Percentiles rank a stretch among this genome's conserved stretches.
Conservation (phyloP, 2,113 vertebrate genomes). For the Gambusia affinis region DNA sequence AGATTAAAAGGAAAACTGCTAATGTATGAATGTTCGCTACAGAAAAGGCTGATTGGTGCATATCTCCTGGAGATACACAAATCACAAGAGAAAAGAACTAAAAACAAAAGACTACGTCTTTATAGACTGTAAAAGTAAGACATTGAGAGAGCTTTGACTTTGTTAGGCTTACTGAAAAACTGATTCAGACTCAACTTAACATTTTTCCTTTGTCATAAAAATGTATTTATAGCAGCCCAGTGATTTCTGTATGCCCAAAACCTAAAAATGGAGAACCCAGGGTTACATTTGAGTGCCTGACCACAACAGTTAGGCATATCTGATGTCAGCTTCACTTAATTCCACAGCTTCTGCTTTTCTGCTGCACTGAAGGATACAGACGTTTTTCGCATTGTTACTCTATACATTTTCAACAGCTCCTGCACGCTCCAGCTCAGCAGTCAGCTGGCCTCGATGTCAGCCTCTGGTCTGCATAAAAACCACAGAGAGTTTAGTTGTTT, state of each 20-base stretch:
- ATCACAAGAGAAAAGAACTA: neutral
- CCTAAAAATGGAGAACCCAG: constrained; percentile 55
- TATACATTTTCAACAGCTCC: constrained; percentile 57
- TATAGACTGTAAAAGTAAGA: constrained; percentile 5
- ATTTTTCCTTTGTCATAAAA: constrained; percentile 20
- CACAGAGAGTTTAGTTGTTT: constrained; percentile 36
- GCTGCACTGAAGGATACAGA: constrained; percentile 33
- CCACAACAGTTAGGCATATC: constrained; percentile 64
- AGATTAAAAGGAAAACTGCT: neutral
- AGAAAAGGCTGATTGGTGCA: neutral
- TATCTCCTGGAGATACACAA: neutral
- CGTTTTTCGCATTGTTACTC: constrained; percentile 53
- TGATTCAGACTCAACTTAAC: constrained; percentile 38
- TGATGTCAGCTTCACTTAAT: constrained; percentile 53
- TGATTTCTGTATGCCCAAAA: constrained; percentile 42
- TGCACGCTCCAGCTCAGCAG: constrained; percentile 37
- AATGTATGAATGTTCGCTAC: neutral
- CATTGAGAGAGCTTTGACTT: neutral
- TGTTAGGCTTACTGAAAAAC: constrained; percentile 22
- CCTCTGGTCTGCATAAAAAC: constrained; percentile 38
- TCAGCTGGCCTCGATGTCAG: constrained; percentile 25
- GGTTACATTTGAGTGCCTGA: constrained; percentile 58
- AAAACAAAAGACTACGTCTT: neutral
- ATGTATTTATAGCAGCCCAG: constrained; percentile 50
- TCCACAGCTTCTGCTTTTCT: constrained; percentile 51